Percentiles rank a stretch among this genome's conserved stretches.
These are phyloP conservation scores for Peromyscus eremicus DNA, from an alignment of 2,797 vertebrate genomes.

Conservation along the genomic window DNA sequence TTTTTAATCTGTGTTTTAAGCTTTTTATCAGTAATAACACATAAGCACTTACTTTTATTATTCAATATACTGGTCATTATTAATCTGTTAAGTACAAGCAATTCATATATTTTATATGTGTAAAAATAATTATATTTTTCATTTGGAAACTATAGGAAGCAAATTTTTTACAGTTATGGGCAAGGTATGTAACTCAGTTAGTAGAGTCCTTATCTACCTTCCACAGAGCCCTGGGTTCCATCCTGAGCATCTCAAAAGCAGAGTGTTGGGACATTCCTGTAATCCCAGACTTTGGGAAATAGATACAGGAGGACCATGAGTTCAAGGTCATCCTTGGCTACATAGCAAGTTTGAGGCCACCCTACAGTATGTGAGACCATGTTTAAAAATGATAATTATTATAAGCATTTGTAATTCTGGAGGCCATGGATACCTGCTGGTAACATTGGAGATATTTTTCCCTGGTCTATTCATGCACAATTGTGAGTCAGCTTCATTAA, in stretches of 20 bases:
- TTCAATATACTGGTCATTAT: neutral
- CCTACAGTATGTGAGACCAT: neutral
- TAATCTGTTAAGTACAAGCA: conserved; percentile 28
- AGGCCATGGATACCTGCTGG: neutral
- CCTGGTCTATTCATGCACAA: neutral
- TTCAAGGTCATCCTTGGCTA: neutral
- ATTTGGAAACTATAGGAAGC: neutral
- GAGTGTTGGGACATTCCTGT: neutral
- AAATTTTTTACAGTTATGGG: neutral
- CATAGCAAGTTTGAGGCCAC: neutral
- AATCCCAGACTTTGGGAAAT: neutral
- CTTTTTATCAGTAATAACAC: neutral
- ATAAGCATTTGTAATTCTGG: neutral
- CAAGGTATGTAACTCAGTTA: neutral
- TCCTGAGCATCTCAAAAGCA: neutral
- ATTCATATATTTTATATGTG: neutral
- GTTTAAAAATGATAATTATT: neutral
- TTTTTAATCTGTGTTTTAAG: neutral
- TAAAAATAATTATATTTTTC: neutral
- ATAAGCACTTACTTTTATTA: neutral
- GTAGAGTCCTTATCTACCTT: neutral
- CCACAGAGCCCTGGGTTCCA: accelerated
- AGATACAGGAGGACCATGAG: neutral
- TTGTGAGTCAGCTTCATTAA: neutral
- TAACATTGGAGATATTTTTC: neutral